Evolutionary conservation across 1,140 invertebrate genomes (phyloP), one percentile per base, ranked within the genome.

Genomic region (Hylyphantes graminicola): DNA sequence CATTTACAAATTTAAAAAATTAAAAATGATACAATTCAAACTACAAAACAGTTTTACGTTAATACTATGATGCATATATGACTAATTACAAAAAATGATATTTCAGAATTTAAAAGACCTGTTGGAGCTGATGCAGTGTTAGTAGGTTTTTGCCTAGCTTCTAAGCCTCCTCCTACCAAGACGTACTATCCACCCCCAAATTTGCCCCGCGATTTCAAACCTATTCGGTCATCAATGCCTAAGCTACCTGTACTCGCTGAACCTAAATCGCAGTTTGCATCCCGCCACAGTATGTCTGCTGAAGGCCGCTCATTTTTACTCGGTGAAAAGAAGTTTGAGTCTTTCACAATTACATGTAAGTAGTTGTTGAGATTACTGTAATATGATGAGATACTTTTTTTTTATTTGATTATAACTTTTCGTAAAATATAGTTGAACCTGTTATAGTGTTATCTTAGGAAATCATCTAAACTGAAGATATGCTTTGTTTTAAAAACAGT

Each of bases 171-270:
- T 0, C 86, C 90, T 17, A 79, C 90, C 0, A 92, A 91, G 55
- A 93, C 94, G 86, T 89, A 91, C 3, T 97, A 94, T 89, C 90
- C 92, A 5, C 90, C 94, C 0, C 95, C 96, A 0, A 90, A 92
- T 10, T 89, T 97, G 73, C 96, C 96, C 0, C 90, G 91, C 13
- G 92, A 93, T 87, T 98, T 94, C 87, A 87, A 88, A 57, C 94
- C 94, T 13, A 87, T 92, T 10, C 92, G 94, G 15, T 12, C 13
- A 10, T 9, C 17, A 7, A 8, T n/a, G 51, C 11, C 48, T 7
- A 59, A 57, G 51, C 48, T 50, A 63, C 2, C 9, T 11, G 10
- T 19, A 7, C 53, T 17, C 10, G 10, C n/a, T n/a, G 21, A 80
- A 50, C 35, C 35, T 35, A 35, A 35, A 35, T 19, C 19, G 13